Conservation (phyloP, 2,797 vertebrate genomes). For the Dicrostonyx torquatus region DNA sequence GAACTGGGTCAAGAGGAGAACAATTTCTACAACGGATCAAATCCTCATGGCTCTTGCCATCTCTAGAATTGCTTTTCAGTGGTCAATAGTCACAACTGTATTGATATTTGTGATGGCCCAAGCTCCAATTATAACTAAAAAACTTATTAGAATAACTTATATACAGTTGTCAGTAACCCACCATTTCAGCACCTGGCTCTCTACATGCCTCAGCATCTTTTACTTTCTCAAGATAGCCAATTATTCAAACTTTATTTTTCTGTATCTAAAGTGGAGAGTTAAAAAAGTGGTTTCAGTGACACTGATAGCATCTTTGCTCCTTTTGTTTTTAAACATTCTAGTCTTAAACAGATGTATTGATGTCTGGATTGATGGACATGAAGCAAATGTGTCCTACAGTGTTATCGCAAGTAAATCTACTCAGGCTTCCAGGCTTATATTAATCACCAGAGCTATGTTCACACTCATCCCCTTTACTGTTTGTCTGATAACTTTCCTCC, state of each 20-base stretch:
- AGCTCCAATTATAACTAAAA: background rate
- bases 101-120: background rate
- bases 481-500: background rate
- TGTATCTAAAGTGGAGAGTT: slow-evolving; percentile 27
- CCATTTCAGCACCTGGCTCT: background rate
- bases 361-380: background rate
- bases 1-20: background rate
- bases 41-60: slow-evolving; percentile 40
- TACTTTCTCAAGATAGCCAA: slow-evolving; percentile 59
- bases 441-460: background rate
- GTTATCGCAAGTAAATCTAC: rapidly evolving
- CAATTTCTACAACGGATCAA: background rate
- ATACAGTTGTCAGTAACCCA: background rate
- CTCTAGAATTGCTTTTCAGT: slow-evolving; percentile 16
- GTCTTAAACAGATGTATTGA: background rate
- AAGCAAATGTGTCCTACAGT: background rate
- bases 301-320: background rate
- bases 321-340: background rate
- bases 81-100: background rate
- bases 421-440: rapidly evolving
- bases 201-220: background rate
- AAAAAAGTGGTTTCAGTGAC: background rate
- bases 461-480: background rate
- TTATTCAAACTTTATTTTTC: slow-evolving; percentile 8
- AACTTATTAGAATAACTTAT: background rate